Conservation (phyloP, 2,113 vertebrate species). For the Probosciger aterrimus region DNA sequence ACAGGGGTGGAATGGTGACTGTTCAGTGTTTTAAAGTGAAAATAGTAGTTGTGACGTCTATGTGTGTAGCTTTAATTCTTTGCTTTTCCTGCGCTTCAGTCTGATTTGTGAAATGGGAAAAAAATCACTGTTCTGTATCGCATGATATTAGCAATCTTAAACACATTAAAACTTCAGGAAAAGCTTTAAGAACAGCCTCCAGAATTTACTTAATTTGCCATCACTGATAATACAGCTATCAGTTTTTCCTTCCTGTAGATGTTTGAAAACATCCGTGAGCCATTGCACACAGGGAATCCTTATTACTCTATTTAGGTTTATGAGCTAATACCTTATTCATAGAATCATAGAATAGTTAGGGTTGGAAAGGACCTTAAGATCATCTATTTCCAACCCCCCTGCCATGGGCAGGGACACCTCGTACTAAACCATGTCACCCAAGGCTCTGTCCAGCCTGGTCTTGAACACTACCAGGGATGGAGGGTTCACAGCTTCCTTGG, state of each 20-base stretch:
- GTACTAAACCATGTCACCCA: too few relatives aligned
- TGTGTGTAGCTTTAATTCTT: neutral
- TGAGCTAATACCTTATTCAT: neutral
- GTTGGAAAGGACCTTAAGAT: too few relatives aligned
- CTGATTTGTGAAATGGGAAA: neutral
- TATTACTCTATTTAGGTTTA: neutral
- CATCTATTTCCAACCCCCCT: too few relatives aligned
- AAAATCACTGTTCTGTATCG: neutral
- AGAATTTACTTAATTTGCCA: neutral
- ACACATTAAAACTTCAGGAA: neutral
- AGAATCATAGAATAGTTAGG: too few relatives aligned
- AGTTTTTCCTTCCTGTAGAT: neutral
- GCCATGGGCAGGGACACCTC: too few relatives aligned
- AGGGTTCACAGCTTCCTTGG: too few relatives aligned
- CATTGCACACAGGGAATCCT: neutral
- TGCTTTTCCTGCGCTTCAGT: neutral
- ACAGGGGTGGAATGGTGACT: fast-evolving
- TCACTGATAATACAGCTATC: neutral
- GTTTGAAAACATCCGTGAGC: neutral
- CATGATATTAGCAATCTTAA: neutral
- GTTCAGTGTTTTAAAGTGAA: neutral
- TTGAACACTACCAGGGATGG: too few relatives aligned
- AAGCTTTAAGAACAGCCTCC: neutral
- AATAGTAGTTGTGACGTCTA: neutral
- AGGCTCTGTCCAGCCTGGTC: too few relatives aligned